These are phyloP conservation scores for Euplagia quadripunctaria DNA, from an alignment of 2,888 invertebrate genomes.

Conservation along the genomic window DNA sequence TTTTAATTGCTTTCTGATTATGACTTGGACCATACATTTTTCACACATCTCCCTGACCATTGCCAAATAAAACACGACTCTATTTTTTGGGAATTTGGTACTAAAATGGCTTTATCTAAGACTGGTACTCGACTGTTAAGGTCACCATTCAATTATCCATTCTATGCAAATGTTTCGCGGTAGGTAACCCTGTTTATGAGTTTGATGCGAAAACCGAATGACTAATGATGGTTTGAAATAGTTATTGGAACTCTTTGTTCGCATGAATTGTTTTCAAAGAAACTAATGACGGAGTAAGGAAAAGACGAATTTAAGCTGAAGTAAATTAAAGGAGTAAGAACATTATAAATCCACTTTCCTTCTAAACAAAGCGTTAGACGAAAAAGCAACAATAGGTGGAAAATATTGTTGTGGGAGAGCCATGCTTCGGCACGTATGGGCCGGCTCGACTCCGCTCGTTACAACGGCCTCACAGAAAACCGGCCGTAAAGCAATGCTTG, in stretches of 20 bases:
- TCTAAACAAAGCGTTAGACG: too few relatives aligned
- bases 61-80: slow-evolving; percentile 45
- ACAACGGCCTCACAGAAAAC: too few relatives aligned
- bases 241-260: slow-evolving; percentile 1
- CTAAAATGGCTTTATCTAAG: slow-evolving; percentile 25
- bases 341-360: too few relatives aligned
- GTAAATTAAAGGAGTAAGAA: too few relatives aligned
- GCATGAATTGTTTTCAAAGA: slow-evolving; percentile 4
- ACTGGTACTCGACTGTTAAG: slow-evolving; percentile 40
- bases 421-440: too few relatives aligned
- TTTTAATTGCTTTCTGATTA: background rate
- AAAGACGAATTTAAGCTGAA: background rate
- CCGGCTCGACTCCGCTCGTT: too few relatives aligned
- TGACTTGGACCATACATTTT: slow-evolving; percentile 22
- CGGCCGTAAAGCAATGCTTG: too few relatives aligned
- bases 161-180: slow-evolving; percentile 71
- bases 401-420: too few relatives aligned
- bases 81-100: slow-evolving; percentile 24
- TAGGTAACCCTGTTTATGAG: slow-evolving; percentile 37
- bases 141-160: slow-evolving; percentile 60
- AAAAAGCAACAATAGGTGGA: too few relatives aligned
- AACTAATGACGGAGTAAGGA: background rate
- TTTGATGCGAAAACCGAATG: slow-evolving; percentile 41
- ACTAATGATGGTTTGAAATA: slow-evolving; percentile 27
- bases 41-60: slow-evolving; percentile 15